These are phyloP conservation scores for Zaprionus taronus DNA, from an alignment of 1,140 invertebrate species.

Conservation along the genomic window DNA sequence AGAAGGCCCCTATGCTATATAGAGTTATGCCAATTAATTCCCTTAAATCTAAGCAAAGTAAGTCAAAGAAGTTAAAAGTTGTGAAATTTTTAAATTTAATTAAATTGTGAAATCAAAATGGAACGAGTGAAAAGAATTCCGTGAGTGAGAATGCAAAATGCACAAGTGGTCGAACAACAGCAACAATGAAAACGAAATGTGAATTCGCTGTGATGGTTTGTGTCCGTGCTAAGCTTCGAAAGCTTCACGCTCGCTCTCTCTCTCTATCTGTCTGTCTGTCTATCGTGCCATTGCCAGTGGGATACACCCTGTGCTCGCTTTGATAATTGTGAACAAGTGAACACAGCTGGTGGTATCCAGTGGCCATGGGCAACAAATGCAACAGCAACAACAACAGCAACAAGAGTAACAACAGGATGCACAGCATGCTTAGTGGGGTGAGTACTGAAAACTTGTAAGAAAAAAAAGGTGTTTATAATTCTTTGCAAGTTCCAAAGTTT, in stretches of 20 bases:
- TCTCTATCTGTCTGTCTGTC: background rate
- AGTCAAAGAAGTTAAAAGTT: too few relatives aligned
- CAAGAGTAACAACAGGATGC: slow-evolving; percentile 3
- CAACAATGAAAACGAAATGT: background rate
- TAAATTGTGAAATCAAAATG: slow-evolving; percentile 33
- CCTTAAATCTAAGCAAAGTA: too few relatives aligned
- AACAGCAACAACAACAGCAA: slow-evolving; percentile 26
- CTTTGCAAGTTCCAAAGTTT: slow-evolving; percentile 64
- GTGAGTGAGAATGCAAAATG: slow-evolving; percentile 17
- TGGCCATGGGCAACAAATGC: slow-evolving; percentile 84
- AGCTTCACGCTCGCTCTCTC: slow-evolving; percentile 64
- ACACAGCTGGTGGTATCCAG: slow-evolving; percentile 99
- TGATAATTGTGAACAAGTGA: slow-evolving; percentile 91
- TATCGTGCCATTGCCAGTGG: slow-evolving; percentile 86
- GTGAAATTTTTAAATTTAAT: background rate
- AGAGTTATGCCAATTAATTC: background rate
- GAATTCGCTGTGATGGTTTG: slow-evolving; percentile 46
- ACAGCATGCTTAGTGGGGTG: slow-evolving; percentile 38
- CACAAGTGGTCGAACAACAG: slow-evolving; percentile 6
- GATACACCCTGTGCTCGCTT: slow-evolving; percentile 98
- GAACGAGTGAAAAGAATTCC: slow-evolving; percentile 15
- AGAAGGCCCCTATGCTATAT: background rate
- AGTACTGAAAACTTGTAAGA: slow-evolving; percentile 42
- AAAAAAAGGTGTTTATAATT: slow-evolving; percentile 16
- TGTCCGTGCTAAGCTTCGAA: slow-evolving; percentile 61